Evolutionary conservation across 2,888 invertebrate genomes (phyloP), one percentile per base, ranked within the genome.

Genomic region (Pheosia tremula): DNA sequence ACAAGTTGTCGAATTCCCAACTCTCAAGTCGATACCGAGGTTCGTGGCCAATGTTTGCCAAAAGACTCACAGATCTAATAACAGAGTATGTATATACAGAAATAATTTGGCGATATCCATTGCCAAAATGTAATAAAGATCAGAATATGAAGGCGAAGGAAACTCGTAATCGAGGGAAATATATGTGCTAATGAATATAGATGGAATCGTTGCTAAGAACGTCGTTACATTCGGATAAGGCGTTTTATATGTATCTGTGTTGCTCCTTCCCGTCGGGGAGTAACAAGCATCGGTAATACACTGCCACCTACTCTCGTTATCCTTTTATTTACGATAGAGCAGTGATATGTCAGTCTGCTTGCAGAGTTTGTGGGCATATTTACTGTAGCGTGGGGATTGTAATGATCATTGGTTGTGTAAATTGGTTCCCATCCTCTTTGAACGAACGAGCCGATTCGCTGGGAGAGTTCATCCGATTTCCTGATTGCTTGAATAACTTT

Each of bases 1-100:
- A 53, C n/a, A 55, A 71, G 60, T 71, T 62, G 63, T 68, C 60
- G 62, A 71, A 67, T 65, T 63, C 47, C n/a, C 61, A 68, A 73
- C 61, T 75, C 24, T 38, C 58, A 43, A 61, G 60, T 53, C 64
- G 59, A 38, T 52, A 66, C 63, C 63, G 24, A 70, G 38, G 49
- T 56, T 64, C 50, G 52, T 38, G 59, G 57, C 57, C 63, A 13
- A n/a, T 38, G 55, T 55, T 72, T 76, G 74, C 67, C 71, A 74
- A 70, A 70, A 76, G 59, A 65, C 74, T 76, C 71, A 59, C 60
- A 56, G 39, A 60, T 56, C 61, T 56, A 56, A 24, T 24, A 24
- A 64, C 59, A 47, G 57, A 62, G 41, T 55, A 47, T 62, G 57
- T 60, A 72, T 68, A 62, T 61, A 65, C 56, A 59, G 56, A 59